Percentiles rank a stretch among this genome's conserved stretches.
Evolutionary conservation across 1,140 invertebrate genomes (phyloP).

Genomic region (Augochlora pura): DNA sequence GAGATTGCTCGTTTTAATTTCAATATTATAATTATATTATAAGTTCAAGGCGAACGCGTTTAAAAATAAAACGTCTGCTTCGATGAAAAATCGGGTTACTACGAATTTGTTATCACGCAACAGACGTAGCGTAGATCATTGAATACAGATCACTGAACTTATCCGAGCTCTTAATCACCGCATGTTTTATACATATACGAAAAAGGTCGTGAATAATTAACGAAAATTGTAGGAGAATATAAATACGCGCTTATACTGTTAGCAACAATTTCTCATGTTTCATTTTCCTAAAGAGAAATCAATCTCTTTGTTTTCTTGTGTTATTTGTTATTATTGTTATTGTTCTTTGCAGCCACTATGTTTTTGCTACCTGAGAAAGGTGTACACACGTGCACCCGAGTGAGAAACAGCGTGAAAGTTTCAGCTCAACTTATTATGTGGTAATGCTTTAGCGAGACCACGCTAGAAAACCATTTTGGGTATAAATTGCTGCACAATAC

Average conservation of each 20-base stretch:
- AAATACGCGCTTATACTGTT: too few species aligned
- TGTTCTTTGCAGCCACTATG: not conserved
- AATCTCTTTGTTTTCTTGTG: not conserved
- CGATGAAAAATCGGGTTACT: not conserved
- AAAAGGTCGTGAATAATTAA: too few species aligned
- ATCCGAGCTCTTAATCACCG: too few species aligned
- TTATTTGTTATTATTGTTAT: not conserved
- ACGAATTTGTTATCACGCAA: too few species aligned
- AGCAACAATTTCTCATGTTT: not conserved
- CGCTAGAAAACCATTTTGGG: not conserved
- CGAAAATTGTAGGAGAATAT: too few species aligned
- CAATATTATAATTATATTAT: too few species aligned
- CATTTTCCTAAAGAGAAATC: not conserved
- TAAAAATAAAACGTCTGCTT: not conserved
- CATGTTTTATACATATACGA: too few species aligned
- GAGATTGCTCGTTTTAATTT: too few species aligned
- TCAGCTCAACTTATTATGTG: conserved; percentile 14
- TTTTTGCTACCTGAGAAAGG: not conserved
- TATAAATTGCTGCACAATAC: not conserved
- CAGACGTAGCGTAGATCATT: too few species aligned
- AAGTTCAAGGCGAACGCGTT: not conserved
- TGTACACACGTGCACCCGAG: not conserved
- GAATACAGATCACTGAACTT: too few species aligned
- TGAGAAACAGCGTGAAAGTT: conserved; percentile 10
- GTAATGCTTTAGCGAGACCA: not conserved